These are phyloP conservation scores for Lasioglossum albipes DNA, from an alignment of 1,140 invertebrate species.

Conservation along the genomic window DNA sequence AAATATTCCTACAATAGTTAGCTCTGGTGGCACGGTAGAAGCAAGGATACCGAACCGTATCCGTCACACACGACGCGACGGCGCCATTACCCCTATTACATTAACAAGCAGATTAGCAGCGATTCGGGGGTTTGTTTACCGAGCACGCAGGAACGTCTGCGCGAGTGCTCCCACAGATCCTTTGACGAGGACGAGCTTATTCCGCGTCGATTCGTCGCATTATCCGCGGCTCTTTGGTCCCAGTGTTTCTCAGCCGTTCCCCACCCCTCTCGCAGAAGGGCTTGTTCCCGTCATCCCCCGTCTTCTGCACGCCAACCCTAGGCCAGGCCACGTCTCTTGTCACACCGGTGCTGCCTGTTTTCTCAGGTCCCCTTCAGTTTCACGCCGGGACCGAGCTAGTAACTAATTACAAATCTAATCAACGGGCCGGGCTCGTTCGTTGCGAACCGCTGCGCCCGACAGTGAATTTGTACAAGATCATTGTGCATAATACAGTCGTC, in stretches of 20 bases:
- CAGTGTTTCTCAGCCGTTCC: neutral
- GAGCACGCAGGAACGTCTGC: conserved; percentile 3
- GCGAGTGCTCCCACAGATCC: neutral
- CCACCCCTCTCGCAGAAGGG: too few species aligned
- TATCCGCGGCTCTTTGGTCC: conserved; percentile 18
- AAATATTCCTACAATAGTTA: too few species aligned
- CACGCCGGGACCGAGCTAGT: neutral
- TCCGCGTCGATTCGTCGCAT: conserved; percentile 17
- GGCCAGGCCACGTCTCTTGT: too few species aligned
- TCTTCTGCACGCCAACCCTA: too few species aligned
- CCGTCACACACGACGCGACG: neutral
- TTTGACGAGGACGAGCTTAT: neutral
- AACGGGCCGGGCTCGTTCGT: conserved; percentile 35
- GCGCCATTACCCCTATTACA: neutral
- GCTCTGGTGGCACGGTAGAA: too few species aligned
- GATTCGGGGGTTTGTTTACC: neutral
- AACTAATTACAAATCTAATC: conserved; percentile 62
- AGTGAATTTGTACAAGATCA: conserved; percentile 49
- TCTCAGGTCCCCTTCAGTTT: neutral
- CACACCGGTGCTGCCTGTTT: neutral
- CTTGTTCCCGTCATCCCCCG: too few species aligned
- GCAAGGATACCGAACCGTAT: neutral
- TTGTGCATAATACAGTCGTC: conserved; percentile 36
- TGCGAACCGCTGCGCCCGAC: conserved; percentile 29
- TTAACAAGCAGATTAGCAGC: conserved; percentile 5